Percentiles rank a stretch among this genome's conserved stretches.
phyloP scores from a whole-genome alignment of 2,888 invertebrate genomes.

The Drosophila maculinotata region DNA sequence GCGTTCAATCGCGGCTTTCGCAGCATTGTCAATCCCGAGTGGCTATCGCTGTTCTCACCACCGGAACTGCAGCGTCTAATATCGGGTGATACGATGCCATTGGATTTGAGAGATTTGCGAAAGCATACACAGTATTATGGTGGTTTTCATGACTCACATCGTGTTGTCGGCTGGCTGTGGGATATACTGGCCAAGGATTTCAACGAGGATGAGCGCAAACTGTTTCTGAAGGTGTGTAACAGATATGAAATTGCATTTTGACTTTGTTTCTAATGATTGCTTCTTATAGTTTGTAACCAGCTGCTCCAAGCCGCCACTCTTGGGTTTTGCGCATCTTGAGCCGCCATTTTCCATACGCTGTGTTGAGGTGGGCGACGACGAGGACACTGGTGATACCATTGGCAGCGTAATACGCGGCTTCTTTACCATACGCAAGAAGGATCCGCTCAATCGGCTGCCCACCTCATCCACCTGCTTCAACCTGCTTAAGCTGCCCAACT shows the following conservation, averaged over 20 bases:
- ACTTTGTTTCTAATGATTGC: background rate
- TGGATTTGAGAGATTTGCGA: slow-evolving; percentile 94
- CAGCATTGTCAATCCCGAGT: slow-evolving; percentile 97
- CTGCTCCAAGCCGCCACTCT: slow-evolving; percentile 97
- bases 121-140: slow-evolving; percentile 99
- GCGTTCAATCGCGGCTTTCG: slow-evolving; percentile 98
- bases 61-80: slow-evolving; percentile 98
- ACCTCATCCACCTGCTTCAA: slow-evolving; percentile 99
- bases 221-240: slow-evolving; percentile 93
- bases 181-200: slow-evolving; percentile 98
- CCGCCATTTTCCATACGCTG: slow-evolving; percentile 99
- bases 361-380: slow-evolving; percentile 99
- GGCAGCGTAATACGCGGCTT: slow-evolving; percentile 99
- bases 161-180: slow-evolving; percentile 99
- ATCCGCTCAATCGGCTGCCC: slow-evolving; percentile 97
- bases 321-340: slow-evolving; percentile 98
- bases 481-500: slow-evolving; percentile 98
- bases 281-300: slow-evolving; percentile 92
- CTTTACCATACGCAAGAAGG: slow-evolving; percentile 97
- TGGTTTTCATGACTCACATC: slow-evolving; percentile 97
- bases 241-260: background rate
- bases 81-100: slow-evolving; percentile 97
- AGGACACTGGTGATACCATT: slow-evolving; percentile 91
- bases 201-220: slow-evolving; percentile 94
- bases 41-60: slow-evolving; percentile 97